These are phyloP conservation scores for Leptarthrus brevirostris DNA, from an alignment of 2,888 invertebrate species.

Conservation along the genomic window DNA sequence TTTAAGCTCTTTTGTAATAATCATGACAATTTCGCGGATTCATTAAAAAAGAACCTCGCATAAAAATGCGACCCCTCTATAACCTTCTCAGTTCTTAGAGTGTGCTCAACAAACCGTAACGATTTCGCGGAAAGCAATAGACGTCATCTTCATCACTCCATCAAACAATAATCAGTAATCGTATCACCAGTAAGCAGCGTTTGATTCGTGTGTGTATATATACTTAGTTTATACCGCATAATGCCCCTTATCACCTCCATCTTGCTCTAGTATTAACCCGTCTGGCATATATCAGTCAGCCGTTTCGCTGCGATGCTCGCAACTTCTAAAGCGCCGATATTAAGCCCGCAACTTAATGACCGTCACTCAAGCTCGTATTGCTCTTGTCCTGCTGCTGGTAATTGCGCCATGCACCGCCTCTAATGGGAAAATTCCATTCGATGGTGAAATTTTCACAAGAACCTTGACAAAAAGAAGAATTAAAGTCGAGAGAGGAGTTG, in stretches of 20 bases:
- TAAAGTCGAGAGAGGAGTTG: not conserved
- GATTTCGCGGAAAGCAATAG: constrained; percentile 43
- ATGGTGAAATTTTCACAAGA: constrained; percentile 16
- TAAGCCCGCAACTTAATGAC: constrained; percentile 1
- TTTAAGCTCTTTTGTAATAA: constrained; percentile 8
- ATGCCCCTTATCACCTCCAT: too few relatives aligned
- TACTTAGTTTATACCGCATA: too few relatives aligned
- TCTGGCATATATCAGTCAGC: constrained; percentile 20
- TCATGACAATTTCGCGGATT: constrained; percentile 23
- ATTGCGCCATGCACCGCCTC: not conserved
- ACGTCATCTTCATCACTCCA: constrained; percentile 43
- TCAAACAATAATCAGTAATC: constrained; percentile 31
- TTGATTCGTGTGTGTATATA: too few relatives aligned
- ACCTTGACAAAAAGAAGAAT: not conserved
- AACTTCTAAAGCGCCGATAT: constrained; percentile 36
- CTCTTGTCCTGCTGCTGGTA: not conserved
- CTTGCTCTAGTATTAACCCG: too few relatives aligned
- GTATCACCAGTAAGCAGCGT: constrained; percentile 1
- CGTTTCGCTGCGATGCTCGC: not conserved
- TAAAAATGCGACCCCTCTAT: constrained; percentile 23
- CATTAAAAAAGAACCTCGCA: constrained; percentile 11
- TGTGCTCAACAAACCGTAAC: constrained; percentile 39
- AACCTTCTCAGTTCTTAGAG: constrained; percentile 43
- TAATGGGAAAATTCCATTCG: constrained; percentile 9
- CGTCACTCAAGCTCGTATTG: not conserved